Conservation (phyloP, 2,113 vertebrate species). For the Arvicanthis niloticus region DNA sequence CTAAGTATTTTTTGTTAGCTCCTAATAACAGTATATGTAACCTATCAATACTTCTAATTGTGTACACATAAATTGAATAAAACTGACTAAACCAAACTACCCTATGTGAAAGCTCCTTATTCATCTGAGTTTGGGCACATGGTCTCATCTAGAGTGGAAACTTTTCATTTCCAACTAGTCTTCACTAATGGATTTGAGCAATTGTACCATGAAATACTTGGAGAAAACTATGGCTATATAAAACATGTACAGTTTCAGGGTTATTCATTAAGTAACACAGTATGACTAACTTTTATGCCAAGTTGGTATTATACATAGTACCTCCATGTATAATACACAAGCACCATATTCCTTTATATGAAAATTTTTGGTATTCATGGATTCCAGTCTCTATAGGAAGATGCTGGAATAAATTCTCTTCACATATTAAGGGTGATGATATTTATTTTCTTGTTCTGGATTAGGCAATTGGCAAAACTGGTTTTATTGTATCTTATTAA, state of each 20-base stretch:
- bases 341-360: background rate
- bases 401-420: background rate
- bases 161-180: background rate
- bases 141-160: background rate
- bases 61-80: background rate
- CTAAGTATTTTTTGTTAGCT: background rate
- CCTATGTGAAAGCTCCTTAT: background rate
- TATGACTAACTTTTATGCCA: background rate
- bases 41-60: background rate
- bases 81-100: background rate
- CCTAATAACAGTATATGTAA: background rate
- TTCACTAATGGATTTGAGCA: background rate
- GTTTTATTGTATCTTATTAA: background rate
- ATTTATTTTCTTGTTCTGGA: background rate
- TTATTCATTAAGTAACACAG: background rate
- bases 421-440: background rate
- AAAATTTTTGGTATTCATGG: background rate
- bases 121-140: background rate
- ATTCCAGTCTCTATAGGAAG: background rate
- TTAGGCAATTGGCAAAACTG: background rate
- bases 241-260: background rate
- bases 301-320: background rate
- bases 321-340: background rate
- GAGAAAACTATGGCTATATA: background rate
- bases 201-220: background rate